Conservation (phyloP, 2,113 vertebrate species). For the Odontesthes bonariensis region DNA sequence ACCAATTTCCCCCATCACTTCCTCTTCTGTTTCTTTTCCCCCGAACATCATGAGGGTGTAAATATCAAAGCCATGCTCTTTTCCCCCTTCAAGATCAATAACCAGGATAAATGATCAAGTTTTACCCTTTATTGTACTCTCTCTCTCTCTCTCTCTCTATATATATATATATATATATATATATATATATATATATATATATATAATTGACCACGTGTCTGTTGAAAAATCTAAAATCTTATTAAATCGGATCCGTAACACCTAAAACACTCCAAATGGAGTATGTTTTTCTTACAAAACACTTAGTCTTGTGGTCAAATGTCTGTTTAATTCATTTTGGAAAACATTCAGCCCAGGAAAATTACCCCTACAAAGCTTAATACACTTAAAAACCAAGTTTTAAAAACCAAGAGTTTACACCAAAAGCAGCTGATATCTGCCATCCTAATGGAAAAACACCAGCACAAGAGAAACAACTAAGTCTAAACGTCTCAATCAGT, state of each 20-base stretch:
- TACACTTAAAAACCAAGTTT: slow-evolving; percentile 41
- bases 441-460: slow-evolving; percentile 14
- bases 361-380: slow-evolving; percentile 16
- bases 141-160: too few relatives aligned
- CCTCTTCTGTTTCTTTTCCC: slow-evolving; percentile 49
- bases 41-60: slow-evolving; percentile 21
- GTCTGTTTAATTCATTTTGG: slow-evolving; percentile 6
- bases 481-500: slow-evolving; percentile 59
- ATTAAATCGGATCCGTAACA: background rate
- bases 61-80: slow-evolving; percentile 3
- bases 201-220: background rate
- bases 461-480: slow-evolving; percentile 49
- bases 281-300: background rate
- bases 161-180: too few relatives aligned
- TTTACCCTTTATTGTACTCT: background rate
- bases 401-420: slow-evolving; percentile 35
- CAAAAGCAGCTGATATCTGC: slow-evolving; percentile 16
- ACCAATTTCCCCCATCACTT: slow-evolving; percentile 48
- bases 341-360: too few relatives aligned
- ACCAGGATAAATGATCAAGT: background rate
- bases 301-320: background rate
- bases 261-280: background rate
- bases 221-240: background rate
- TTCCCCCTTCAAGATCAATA: background rate
- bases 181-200: too few relatives aligned